A percentile compares a stretch with the other conserved stretches of the same genome.
These are phyloP conservation scores for Scaptodrosophila latifasciaeformis DNA, from an alignment of 2,888 invertebrate species.

Conservation along the genomic window DNA sequence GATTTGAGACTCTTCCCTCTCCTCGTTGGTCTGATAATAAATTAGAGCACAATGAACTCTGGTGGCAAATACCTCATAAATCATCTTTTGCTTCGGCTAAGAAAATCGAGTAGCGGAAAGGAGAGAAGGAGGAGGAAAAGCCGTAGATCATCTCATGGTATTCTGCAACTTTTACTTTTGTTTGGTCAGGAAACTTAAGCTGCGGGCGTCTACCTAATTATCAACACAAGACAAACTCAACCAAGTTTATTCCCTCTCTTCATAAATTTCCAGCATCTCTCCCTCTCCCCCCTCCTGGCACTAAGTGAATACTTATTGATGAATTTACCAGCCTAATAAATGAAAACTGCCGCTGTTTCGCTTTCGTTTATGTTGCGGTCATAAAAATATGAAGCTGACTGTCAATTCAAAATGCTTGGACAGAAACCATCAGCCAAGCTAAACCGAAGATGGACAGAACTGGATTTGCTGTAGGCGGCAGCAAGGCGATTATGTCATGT, in stretches of 20 bases:
- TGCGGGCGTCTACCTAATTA: conserved; percentile 50
- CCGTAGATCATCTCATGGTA: background rate
- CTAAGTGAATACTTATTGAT: too few species aligned
- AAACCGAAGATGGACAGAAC: too few species aligned
- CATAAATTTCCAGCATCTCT: background rate
- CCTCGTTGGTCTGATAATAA: conserved; percentile 33
- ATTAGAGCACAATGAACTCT: conserved; percentile 45
- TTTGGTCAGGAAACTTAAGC: background rate
- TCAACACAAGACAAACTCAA: conserved; percentile 14
- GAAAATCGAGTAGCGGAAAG: too few species aligned
- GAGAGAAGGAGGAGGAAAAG: too few species aligned
- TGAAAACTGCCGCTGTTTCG: background rate
- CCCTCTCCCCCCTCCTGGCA: conserved; percentile 1
- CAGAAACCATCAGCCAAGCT: too few species aligned
- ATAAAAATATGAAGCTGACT: conserved; percentile 27
- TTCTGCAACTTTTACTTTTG: background rate
- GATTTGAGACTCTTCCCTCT: too few species aligned
- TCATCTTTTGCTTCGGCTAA: conserved; percentile 53
- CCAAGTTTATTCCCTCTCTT: background rate
- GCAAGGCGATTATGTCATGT: conserved; percentile 42
- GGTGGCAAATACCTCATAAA: conserved; percentile 47
- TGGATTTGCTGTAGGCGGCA: conserved; percentile 9
- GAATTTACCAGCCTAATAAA: conserved; percentile 27
- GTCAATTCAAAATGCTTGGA: too few species aligned
- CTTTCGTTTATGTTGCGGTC: conserved; percentile 1